Evolutionary conservation across 2,888 invertebrate species (phyloP), one percentile per base, ranked within the genome.

Genomic region (Atrina japonica): DNA sequence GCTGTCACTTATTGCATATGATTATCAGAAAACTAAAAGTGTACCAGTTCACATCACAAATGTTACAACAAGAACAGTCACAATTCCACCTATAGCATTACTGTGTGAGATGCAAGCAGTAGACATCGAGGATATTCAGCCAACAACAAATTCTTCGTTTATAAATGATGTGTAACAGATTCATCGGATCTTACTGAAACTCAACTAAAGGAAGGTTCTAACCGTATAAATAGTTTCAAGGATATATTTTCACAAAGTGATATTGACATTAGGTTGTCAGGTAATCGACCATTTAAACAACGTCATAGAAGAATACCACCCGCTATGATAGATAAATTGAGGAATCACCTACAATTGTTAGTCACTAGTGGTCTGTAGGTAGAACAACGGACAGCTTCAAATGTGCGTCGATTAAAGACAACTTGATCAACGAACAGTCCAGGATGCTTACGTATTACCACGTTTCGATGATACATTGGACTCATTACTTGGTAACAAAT

Each of bases 331-430:
- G 49, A 69, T 1, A 63, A 72, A 53, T 27, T 68, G 14, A 43
- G 56, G 21, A 18, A 60, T 5, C 63, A 68, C n/a, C 25, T 72
- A n/a, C 61, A 72, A 21, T 14, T 40, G 29, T 25, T 72, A 25
- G 23, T 56, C 1, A 30, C 35, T 14, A 14, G 25, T 30, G 63
- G 59, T 18, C 47, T 63, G 14, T 67, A 27, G 45, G n/a, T 50
- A 55, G 25, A 59, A 61, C 21, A 63, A 71, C 53, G 50, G 47
- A 1, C n/a, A n/a, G 11, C 58, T 69, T 14, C 35, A 64, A n/a
- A 50, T 68, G 52, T 72, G 60, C 50, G 59, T 72, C 7, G 63
- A 72, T 29, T 67, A 63, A 23, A 1, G 67, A 3, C 30, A 67
- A n/a, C n/a, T n/a, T n/a, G n/a, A n/a, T n/a, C n/a, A n/a, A n/a